A percentile compares a stretch with the other conserved stretches of the same genome.
Conservation (phyloP, 2,888 invertebrate genomes). For the Uloborus plumipes region DNA sequence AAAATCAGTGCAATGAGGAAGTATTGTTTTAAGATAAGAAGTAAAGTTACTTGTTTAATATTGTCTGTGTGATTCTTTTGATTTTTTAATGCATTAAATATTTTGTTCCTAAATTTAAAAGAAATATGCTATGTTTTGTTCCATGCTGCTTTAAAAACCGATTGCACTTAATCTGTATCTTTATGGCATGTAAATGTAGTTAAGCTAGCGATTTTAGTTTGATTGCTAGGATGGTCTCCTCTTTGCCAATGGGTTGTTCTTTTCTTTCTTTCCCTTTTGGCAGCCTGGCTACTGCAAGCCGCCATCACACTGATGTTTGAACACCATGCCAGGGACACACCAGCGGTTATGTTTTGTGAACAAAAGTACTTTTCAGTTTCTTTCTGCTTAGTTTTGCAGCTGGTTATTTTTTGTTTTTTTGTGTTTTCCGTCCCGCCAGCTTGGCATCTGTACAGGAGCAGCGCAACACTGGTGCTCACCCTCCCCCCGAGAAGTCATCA, state of each 20-base stretch:
- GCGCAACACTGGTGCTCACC: constrained; percentile 75
- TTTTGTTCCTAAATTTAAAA: constrained; percentile 17
- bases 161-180: constrained; percentile 39
- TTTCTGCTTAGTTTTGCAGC: constrained; percentile 61
- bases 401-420: constrained; percentile 58
- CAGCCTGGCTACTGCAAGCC: constrained; percentile 64
- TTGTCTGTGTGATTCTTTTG: not conserved
- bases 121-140: constrained; percentile 15
- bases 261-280: constrained; percentile 60
- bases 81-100: constrained; percentile 10
- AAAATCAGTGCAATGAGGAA: no score
- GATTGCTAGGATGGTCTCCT: constrained; percentile 60
- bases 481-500: constrained; percentile 66
- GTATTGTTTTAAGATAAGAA: no score
- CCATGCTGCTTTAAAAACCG: constrained; percentile 22
- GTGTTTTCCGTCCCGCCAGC: constrained; percentile 74
- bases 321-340: constrained; percentile 62
- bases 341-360: constrained; percentile 62
- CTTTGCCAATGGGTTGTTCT: constrained; percentile 63
- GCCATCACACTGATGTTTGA: constrained; percentile 64
- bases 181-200: constrained; percentile 42
- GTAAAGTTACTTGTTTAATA: no score
- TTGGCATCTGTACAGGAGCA: constrained; percentile 97
- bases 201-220: constrained; percentile 59
- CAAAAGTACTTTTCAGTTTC: constrained; percentile 56